Base-by-base conservation (phyloP, 2,888 invertebrate genomes). In the Pemphredon lugubris region DNA sequence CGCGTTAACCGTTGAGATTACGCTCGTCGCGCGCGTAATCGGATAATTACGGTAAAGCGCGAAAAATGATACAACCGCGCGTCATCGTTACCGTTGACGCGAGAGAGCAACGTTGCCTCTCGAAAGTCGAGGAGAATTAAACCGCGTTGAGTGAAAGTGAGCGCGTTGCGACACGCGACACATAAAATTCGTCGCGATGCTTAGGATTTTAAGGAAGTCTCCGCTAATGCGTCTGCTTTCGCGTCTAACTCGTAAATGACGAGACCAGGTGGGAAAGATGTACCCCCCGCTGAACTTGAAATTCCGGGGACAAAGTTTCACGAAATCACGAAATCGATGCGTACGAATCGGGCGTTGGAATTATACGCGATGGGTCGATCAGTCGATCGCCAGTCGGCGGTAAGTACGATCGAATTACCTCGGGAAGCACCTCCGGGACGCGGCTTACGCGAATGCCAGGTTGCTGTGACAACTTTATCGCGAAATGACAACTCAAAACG, bases 41-140 rank as follows among this genome's bases (percentile, higher is more conserved):
- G 40, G 20, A 20, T 51, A 51, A 72, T 74, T 64, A 60, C 47
- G 39, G 32, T 14, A 44, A 42, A 45, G 58, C 61, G 65, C 55
- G 74, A 73, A 61, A 75, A 72, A 70, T 70, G 67, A 68, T 67
- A 76, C 51, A 59, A 78, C 65, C 50, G 60, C 11, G 18, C 20
- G n/a, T n/a, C n/a, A n/a, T n/a, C n/a, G n/a, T n/a, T n/a, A n/a
- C n/a, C n/a, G 53, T 6, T 18, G 42, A 13, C 39, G 40, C 20
- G 44, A 13, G 64, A 64, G 32, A 14, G 20, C 34, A 7, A 7
- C 21, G 51, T 9, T 26, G 53, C 51, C 50, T 42, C 47, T 73
- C 39, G 78, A 78, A 78, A 75, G 78, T 75, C 59, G 30, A 67
- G 67, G 75, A n/a, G n/a, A 78, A 78, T 78, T 78, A 78, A 78